Evolutionary conservation across 2,113 vertebrate genomes (phyloP).

Genomic region (Hipposideros armiger): DNA sequence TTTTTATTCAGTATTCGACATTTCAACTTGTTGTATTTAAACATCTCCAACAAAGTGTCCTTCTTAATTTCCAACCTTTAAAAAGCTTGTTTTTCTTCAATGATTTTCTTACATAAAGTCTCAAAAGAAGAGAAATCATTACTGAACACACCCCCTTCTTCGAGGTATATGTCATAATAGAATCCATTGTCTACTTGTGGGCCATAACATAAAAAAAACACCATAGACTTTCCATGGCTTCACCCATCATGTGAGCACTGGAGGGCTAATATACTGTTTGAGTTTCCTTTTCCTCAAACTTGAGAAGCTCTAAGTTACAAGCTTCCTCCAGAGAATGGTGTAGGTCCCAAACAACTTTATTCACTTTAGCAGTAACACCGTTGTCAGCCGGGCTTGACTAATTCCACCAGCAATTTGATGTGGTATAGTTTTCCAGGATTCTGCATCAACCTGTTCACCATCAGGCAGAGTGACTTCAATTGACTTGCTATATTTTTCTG

Average conservation of each 20-base stretch:
- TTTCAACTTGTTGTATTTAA: conserved; percentile 99
- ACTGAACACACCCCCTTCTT: conserved; percentile 97
- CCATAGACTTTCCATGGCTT: conserved; percentile 99
- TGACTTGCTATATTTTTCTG: conserved; percentile 90
- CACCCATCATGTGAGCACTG: conserved; percentile 98
- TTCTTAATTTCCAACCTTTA: conserved; percentile 98
- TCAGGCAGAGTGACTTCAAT: conserved; percentile 96
- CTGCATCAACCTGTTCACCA: conserved; percentile 94
- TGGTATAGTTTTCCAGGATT: conserved; percentile 97
- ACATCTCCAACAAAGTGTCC: conserved; percentile 98
- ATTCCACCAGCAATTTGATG: conserved; percentile 96
- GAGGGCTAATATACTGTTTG: conserved; percentile 99
- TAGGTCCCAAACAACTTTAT: conserved; percentile 95
- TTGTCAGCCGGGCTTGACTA: conserved; percentile 97
- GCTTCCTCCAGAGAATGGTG: conserved; percentile 95
- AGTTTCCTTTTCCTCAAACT: conserved; percentile 98
- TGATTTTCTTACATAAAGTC: conserved; percentile 97
- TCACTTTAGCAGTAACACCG: conserved; percentile 96
- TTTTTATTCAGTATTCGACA: conserved; percentile 98
- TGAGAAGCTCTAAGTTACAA: conserved; percentile 94
- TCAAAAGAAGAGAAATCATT: conserved; percentile 97
- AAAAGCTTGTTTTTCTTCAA: conserved; percentile 98
- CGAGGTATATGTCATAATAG: conserved; percentile 99
- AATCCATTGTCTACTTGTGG: conserved; percentile 98
- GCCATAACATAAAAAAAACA: conserved; percentile 98